Evolutionary conservation across 2,113 vertebrate genomes (phyloP), one percentile per base, ranked within the genome.

Genomic region (Martes martes): DNA sequence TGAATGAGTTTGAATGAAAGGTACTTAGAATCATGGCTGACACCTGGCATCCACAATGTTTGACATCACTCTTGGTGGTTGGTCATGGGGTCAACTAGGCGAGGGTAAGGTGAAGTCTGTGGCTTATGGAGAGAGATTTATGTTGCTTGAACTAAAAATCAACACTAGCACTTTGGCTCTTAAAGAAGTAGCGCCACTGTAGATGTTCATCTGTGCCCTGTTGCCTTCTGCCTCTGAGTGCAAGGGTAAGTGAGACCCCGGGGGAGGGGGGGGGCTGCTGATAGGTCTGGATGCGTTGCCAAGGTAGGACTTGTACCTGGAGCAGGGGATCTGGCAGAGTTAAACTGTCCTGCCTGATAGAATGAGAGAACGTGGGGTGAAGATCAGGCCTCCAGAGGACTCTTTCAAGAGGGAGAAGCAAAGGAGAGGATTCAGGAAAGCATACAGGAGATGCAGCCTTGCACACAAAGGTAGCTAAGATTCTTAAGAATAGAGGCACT

Each of bases 11-110:
- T 7, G 21, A 47, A 14, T 5, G 73, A 19, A n/a, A n/a, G 50
- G 65, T 23, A 4, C 23, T 50, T 13, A 61, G 78, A 24, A 1
- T 55, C 23, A 6, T 2, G 2, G 6, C n/a, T 14, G 79, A n/a
- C 7, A 15, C n/a, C 52, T 15, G n/a, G 24, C 13, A 15, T 47
- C 42, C 36, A 9, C 23, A 14, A 0, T 16, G 50, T 55, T 19
- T 11, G 11, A 42, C 59, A 2, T 13, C 4, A 2, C 78, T 83
- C 71, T 88, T 13, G 13, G 26, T 73, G 63, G 57, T 78, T n/a
- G 16, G 50, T 28, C 10, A 0, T 23, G 16, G 50, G 73, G 69
- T 55, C 23, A 0, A 0, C 19, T 16, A 6, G 42, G n/a, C 84
- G 69, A 65, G 47, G 5, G n/a, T 5, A 16, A 71, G 61, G 31